A percentile compares a stretch with the other conserved stretches of the same genome.
phyloP scores from a whole-genome alignment of 2,888 invertebrate species.

The Eilema depressum region DNA sequence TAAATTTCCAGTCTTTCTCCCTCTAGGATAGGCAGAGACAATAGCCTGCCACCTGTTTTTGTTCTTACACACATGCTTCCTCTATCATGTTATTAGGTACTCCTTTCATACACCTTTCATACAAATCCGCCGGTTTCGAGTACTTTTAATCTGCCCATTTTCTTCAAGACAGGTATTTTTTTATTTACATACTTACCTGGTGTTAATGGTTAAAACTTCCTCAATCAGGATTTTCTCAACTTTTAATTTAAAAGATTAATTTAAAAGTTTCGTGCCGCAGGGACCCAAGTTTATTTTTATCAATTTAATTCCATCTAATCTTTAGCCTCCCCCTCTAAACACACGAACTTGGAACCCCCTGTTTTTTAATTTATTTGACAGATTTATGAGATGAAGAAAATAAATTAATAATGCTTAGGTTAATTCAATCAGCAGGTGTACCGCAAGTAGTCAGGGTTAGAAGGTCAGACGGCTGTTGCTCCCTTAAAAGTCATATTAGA shows the following conservation, averaged over 20 bases:
- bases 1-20: too few species aligned
- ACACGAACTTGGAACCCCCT: too few species aligned
- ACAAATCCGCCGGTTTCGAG: too few species aligned
- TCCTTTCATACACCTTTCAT: too few species aligned
- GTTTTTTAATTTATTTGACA: slow-evolving; percentile 12
- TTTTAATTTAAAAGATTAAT: background rate
- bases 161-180: background rate
- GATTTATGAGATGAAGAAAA: slow-evolving; percentile 13
- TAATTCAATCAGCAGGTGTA: too few species aligned
- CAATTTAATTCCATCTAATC: slow-evolving; percentile 5
- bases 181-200: background rate
- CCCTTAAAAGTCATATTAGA: background rate
- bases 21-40: too few species aligned
- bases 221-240: background rate
- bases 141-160: too few species aligned
- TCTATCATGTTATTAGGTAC: too few species aligned
- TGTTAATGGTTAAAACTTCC: slow-evolving; percentile 1
- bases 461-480: background rate
- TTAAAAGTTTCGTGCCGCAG: background rate
- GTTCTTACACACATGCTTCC: too few species aligned
- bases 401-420: background rate
- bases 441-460: background rate
- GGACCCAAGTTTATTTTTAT: slow-evolving; percentile 1
- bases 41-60: too few species aligned
- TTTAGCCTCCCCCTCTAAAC: background rate